Percentiles rank a stretch among this genome's conserved stretches.
These are phyloP conservation scores for Agelastica alni DNA, from an alignment of 2,888 invertebrate genomes.

Conservation along the genomic window DNA sequence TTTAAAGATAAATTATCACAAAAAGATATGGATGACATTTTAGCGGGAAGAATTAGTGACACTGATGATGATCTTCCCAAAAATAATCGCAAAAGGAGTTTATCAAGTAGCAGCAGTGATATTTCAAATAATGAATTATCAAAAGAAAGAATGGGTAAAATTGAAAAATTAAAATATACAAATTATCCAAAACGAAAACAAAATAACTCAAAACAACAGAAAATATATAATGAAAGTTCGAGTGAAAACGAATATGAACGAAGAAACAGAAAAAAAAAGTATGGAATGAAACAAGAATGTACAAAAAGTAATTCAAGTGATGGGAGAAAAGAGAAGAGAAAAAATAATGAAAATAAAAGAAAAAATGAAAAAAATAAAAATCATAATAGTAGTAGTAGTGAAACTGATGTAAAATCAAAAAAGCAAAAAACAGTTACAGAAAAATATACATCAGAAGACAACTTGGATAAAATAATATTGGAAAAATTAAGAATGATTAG, in stretches of 20 bases:
- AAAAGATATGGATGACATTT: constrained; percentile 51
- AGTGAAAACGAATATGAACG: constrained; percentile 1
- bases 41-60: constrained; percentile 54
- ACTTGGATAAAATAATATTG: constrained; percentile 29
- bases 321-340: constrained; percentile 1
- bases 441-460: constrained; percentile 13
- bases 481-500: constrained; percentile 34
- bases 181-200: too few species aligned
- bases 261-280: not conserved
- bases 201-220: too few species aligned
- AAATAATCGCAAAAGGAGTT: constrained; percentile 44
- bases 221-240: too few species aligned
- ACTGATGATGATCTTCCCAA: constrained; percentile 35
- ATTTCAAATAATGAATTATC: too few species aligned
- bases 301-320: not conserved
- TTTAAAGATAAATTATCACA: constrained; percentile 62
- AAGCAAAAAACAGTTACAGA: too few species aligned
- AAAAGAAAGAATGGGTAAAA: too few species aligned
- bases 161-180: too few species aligned
- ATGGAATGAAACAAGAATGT: not conserved
- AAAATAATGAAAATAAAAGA: constrained; percentile 18
- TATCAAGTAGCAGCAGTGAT: constrained; percentile 18
- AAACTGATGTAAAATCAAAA: constrained; percentile 16
- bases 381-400: constrained; percentile 11
- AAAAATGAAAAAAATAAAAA: not conserved